These are phyloP conservation scores for Lepus timidus DNA, from an alignment of 2,113 vertebrate species.

Conservation along the genomic window DNA sequence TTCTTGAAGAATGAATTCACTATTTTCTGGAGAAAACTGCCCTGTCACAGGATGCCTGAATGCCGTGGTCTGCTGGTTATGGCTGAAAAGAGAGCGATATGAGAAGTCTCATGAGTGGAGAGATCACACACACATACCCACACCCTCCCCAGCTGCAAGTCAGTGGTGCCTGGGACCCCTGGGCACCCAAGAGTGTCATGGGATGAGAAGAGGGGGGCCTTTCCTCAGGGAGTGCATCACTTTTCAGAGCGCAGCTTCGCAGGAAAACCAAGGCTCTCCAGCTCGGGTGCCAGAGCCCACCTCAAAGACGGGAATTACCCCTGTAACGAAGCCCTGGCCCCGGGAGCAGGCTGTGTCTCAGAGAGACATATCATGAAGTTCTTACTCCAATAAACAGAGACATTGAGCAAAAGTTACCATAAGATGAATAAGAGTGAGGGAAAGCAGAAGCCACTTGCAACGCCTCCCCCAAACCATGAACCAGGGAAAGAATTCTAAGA, in stretches of 20 bases:
- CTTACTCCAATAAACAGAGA: conserved; percentile 4
- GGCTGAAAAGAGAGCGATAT: conserved; percentile 88
- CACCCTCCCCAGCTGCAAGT: neutral
- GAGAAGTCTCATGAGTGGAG: conserved; percentile 60
- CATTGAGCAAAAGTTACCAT: neutral
- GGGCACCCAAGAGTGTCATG: neutral
- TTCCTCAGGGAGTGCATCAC: neutral
- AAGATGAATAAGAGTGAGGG: conserved; percentile 54
- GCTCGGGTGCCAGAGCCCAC: conserved; percentile 9
- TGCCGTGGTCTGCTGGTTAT: conserved; percentile 95
- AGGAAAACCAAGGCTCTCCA: conserved; percentile 22
- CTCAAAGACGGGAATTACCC: neutral
- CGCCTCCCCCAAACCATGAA: conserved; percentile 34
- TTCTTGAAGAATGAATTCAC: conserved; percentile 96
- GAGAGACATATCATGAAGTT: conserved; percentile 7
- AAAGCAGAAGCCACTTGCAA: conserved; percentile 38
- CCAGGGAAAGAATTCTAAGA: conserved; percentile 76
- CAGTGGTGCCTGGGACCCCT: neutral
- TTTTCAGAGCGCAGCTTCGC: neutral
- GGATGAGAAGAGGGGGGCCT: neutral
- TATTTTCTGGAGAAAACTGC: conserved; percentile 97
- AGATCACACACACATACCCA: neutral
- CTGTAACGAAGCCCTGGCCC: neutral
- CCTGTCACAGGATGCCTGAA: conserved; percentile 98
- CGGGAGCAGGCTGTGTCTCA: neutral